Evolutionary conservation across 2,113 vertebrate genomes (phyloP), one percentile per base, ranked within the genome.

Genomic region (Tauraco erythrolophus): DNA sequence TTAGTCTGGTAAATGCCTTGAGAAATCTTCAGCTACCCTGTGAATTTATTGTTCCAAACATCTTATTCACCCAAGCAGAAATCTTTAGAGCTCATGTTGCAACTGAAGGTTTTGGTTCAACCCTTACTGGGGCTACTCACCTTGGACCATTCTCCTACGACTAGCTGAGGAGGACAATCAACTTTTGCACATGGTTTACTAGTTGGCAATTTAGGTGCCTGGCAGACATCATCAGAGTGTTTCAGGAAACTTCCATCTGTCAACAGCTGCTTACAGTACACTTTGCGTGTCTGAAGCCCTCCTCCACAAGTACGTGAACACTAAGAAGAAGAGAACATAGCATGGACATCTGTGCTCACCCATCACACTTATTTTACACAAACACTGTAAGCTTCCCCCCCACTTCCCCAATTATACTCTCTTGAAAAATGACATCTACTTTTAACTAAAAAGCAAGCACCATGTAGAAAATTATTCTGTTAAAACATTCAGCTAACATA

Each of bases 271-370:
- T 98, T 98, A 74, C 99, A 99, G 92, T 97, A 98, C 66, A 99
- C 98, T 88, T 98, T 98, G 50, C 99, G 98, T 58, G 97, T 97
- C 97, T 99, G 99, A 21, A 97, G 77, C 6, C 99, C 99, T 54
- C 98, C 98, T 11, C 99, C 99, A 75, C 99, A 99, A 5, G 98
- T 98, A 92, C 97, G 98, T 43, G 99, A 99, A 66, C 99, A 99
- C 99, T 99, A 58, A 79, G 58, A 66, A 84, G 56, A 86, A n/a
- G 24, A 57, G 58, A 77, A 77, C 45, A 15, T 12, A 66, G 39
- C 9, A 41, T 1, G 39, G 43, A 75, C 51, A 61, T 5, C 81
- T 61, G 74, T 21, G 33, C 57, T 88, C 37, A 43, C 51, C 30
- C 70, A 90, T 17, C 31, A 54, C 24, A 14, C 7, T 69, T 64